Evolutionary conservation across 2,113 vertebrate genomes (phyloP), one percentile per base, ranked within the genome.

Genomic region (Tychaedon coryphoeus): DNA sequence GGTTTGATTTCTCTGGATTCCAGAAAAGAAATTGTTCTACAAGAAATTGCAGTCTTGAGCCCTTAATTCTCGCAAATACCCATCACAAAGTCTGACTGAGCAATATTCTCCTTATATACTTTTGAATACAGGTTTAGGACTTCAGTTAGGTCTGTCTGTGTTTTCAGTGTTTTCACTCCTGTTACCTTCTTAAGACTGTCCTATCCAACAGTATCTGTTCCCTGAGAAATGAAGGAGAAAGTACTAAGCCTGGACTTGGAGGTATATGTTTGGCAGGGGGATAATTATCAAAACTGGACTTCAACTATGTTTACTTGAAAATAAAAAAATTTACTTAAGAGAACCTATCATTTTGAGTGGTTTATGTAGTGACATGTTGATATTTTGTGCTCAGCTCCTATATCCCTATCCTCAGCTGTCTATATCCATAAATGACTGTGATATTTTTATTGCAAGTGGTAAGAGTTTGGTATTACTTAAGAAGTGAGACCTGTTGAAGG

Each of bases 251-350:
- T 23, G 38, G 25, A 45, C 14, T 33, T 18, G 29, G 4, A 51
- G 10, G 5, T n/a, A 24, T 2, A 1, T 19, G 4, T 8, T 66
- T 19, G 48, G 17, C 14, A 60, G 20, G 3, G 12, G 26, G 29
- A 42, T 1, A 33, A 19, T 28, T 42, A 58, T 40, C 47, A 64
- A 47, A 92, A 67, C 9, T 43, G 10, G 42, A 19, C 14, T 74
- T 50, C 9, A 1, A 29, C 3, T 28, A 25, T 7, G 1, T 36
- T 75, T 91, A 48, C 65, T 75, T 72, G 14, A 60, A 82, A 69
- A 60, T 12, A 64, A 38, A 13, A 36, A 75, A n/a, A 60, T 15
- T 20, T 34, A 12, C 38, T 53, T 40, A 77, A 77, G 10, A 3
- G 2, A 6, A n/a, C 7, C 4, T 56, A 9, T 40, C 78, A 24